Evolutionary conservation across 2,888 invertebrate genomes (phyloP).

Genomic region (Mellilla xanthometata): DNA sequence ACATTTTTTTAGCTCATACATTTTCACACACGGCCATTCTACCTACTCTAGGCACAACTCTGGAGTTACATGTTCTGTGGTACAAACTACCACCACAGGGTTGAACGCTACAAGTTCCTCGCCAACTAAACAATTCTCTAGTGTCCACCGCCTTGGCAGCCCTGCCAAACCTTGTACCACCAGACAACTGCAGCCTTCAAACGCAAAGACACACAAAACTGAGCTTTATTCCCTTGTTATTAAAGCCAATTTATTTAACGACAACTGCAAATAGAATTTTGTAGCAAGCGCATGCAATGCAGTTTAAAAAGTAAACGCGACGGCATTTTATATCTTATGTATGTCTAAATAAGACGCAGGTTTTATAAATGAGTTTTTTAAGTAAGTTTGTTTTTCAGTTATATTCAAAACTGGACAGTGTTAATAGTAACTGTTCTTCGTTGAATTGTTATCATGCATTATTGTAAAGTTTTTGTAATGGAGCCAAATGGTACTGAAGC

Average conservation of each 20-base stretch:
- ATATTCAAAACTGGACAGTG: constrained; percentile 64
- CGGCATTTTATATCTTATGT: not conserved
- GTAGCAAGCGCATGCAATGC: constrained; percentile 17
- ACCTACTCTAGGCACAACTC: too few species aligned
- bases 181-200: constrained; percentile 6
- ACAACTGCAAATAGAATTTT: constrained; percentile 18
- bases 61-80: not conserved
- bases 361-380: constrained; percentile 4
- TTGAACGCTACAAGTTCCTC: constrained; percentile 35
- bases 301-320: not conserved
- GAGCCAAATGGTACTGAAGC: constrained; percentile 53
- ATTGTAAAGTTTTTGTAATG: constrained; percentile 62
- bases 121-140: constrained; percentile 73
- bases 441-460: constrained; percentile 49
- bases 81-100: constrained; percentile 31
- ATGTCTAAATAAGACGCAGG: not conserved
- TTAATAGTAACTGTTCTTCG: constrained; percentile 64
- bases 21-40: too few species aligned
- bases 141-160: constrained; percentile 61
- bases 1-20: too few species aligned
- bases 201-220: not conserved
- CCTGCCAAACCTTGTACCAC: constrained; percentile 61
- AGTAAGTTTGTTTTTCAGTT: constrained; percentile 36
- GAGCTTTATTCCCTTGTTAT: not conserved
- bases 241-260: constrained; percentile 1